Percentiles rank a stretch among this genome's conserved stretches.
These are phyloP conservation scores for Zaprionus ornatus DNA, from an alignment of 1,140 invertebrate species.

Conservation along the genomic window DNA sequence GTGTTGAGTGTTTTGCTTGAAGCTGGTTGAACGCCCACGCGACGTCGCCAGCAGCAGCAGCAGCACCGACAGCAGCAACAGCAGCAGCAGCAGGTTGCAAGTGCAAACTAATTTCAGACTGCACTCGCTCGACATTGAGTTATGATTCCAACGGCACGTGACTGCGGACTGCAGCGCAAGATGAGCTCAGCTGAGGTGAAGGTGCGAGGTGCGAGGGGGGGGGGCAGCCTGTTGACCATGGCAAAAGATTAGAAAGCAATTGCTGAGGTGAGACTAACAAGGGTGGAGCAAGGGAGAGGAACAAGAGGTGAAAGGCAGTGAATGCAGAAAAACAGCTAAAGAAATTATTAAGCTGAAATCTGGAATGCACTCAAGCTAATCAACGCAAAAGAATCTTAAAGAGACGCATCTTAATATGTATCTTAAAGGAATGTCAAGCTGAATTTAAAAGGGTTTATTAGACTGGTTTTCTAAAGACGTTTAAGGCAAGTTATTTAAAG, in stretches of 20 bases:
- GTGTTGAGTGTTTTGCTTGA: slow-evolving; percentile 16
- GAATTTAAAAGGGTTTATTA: too few species aligned
- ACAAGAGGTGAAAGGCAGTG: not conserved
- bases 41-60: not conserved
- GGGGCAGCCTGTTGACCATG: not conserved
- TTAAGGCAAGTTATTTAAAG: too few species aligned
- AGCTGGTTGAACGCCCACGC: slow-evolving; percentile 9
- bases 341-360: too few species aligned
- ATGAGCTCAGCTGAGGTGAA: not conserved
- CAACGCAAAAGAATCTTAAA: too few species aligned
- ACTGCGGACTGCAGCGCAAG: not conserved
- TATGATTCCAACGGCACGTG: slow-evolving; percentile 58
- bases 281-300: too few species aligned
- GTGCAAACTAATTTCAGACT: slow-evolving; percentile 70
- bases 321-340: not conserved
- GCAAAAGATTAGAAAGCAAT: slow-evolving; percentile 12
- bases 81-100: slow-evolving; percentile 26
- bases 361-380: too few species aligned
- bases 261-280: not conserved
- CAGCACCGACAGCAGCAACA: not conserved
- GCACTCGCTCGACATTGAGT: slow-evolving; percentile 66
- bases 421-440: too few species aligned
- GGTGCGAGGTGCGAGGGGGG: not conserved
- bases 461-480: too few species aligned
- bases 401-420: too few species aligned